A percentile compares a stretch with the other conserved stretches of the same genome.
Evolutionary conservation across 2,797 vertebrate species (phyloP).

Genomic region (Ctenopoma kingsleyae): DNA sequence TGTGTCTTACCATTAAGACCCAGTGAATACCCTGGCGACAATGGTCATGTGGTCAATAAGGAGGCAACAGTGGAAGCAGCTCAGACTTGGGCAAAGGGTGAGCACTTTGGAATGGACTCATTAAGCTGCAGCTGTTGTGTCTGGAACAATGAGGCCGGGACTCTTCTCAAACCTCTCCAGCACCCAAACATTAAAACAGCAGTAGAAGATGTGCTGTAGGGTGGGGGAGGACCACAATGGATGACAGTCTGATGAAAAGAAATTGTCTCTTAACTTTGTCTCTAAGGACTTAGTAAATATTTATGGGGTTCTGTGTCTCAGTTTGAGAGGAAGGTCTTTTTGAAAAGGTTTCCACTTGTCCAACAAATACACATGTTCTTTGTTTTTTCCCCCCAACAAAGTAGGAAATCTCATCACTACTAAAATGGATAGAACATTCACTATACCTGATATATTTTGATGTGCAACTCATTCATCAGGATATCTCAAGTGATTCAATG

Average conservation of each 20-base stretch:
- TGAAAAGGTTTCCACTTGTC: constrained; percentile 18
- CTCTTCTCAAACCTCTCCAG: constrained; percentile 64
- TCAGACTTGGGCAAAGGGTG: constrained; percentile 75
- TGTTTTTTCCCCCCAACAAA: constrained; percentile 7
- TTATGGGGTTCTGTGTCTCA: constrained; percentile 36
- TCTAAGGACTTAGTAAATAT: constrained; percentile 51
- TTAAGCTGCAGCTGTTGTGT: constrained; percentile 84
- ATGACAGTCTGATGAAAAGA: constrained; percentile 26
- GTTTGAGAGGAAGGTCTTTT: constrained; percentile 25
- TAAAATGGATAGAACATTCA: not conserved
- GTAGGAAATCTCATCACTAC: not conserved
- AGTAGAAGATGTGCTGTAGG: constrained; percentile 48
- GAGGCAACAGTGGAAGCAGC: constrained; percentile 76
- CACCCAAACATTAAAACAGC: constrained; percentile 63
- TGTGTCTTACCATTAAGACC: constrained; percentile 83
- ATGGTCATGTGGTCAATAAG: constrained; percentile 83
- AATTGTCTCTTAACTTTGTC: constrained; percentile 54
- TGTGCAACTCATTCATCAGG: not conserved
- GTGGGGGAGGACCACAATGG: constrained; percentile 15
- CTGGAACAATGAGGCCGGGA: constrained; percentile 72
- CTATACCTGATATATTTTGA: not conserved
- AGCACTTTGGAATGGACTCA: constrained; percentile 79
- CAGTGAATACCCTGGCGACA: constrained; percentile 78
- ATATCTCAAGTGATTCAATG: constrained; percentile 42
- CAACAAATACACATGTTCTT: not conserved